These are phyloP conservation scores for Cepphus grylle DNA, from an alignment of 2,113 vertebrate genomes.

Conservation along the genomic window DNA sequence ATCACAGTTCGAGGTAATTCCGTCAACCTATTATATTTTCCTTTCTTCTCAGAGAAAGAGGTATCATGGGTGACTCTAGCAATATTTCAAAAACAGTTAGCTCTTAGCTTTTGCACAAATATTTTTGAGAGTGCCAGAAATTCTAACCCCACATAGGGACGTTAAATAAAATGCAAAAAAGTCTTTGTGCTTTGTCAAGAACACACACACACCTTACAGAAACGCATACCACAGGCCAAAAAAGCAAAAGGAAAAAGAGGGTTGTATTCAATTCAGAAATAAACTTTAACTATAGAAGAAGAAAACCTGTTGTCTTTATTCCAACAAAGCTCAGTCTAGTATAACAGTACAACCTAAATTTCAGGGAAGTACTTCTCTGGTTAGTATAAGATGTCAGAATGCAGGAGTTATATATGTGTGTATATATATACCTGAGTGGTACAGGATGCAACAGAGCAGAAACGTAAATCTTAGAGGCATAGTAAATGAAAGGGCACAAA, in stretches of 20 bases:
- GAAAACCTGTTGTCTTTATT: neutral
- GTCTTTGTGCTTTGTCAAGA: neutral
- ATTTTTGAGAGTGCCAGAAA: neutral
- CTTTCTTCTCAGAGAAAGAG: constrained; percentile 16
- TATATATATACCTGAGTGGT: neutral
- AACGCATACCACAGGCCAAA: neutral
- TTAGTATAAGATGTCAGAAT: neutral
- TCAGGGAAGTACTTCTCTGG: neutral
- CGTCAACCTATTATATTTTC: constrained; percentile 34
- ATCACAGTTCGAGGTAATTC: constrained; percentile 27
- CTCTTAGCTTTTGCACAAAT: constrained; percentile 45
- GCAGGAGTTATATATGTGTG: neutral
- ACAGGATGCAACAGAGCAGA: neutral
- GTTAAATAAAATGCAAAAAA: neutral
- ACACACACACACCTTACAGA: neutral
- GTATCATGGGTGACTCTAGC: neutral
- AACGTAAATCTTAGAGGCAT: neutral
- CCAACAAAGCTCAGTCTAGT: neutral
- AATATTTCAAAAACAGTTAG: constrained; percentile 6
- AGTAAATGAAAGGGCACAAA: neutral
- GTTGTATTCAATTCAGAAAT: neutral
- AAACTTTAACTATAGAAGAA: neutral
- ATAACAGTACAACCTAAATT: neutral
- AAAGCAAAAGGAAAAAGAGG: neutral
- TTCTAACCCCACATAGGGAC: neutral